phyloP scores from a whole-genome alignment of 2,888 invertebrate genomes.

The Mylabris sibirica region DNA sequence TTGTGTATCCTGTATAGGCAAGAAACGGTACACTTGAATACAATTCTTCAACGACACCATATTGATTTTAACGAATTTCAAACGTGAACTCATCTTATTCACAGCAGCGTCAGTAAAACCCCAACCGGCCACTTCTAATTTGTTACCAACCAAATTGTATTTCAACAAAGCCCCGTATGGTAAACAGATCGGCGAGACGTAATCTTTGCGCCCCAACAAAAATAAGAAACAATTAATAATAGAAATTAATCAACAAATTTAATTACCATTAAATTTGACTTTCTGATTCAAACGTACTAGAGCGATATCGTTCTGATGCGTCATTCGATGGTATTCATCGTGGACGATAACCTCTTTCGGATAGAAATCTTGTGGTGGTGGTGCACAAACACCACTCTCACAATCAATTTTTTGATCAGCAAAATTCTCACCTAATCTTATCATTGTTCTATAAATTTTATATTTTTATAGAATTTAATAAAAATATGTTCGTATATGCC shows the following conservation, averaged over 20 bases:
- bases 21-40: conserved; percentile 16
- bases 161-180: conserved; percentile 60
- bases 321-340: conserved; percentile 20
- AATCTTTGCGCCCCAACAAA: conserved; percentile 61
- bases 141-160: conserved; percentile 57
- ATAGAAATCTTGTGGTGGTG: conserved; percentile 57
- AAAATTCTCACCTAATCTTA: conserved; percentile 52
- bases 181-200: conserved; percentile 68
- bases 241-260: neutral
- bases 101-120: conserved; percentile 49
- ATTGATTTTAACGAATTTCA: conserved; percentile 55
- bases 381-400: conserved; percentile 53
- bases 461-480: neutral
- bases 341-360: conserved; percentile 37
- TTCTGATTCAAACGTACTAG: conserved; percentile 52
- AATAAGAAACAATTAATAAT: conserved; percentile 18
- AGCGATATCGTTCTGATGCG: conserved; percentile 57
- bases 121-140: conserved; percentile 66
- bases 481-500: neutral
- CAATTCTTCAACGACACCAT: conserved; percentile 47
- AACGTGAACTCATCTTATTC: conserved; percentile 45
- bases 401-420: conserved; percentile 47
- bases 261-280: conserved; percentile 52
- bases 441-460: conserved; percentile 39
- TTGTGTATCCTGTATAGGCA: conserved; percentile 30